These are phyloP conservation scores for Conchocele bisecta DNA, from an alignment of 2,888 invertebrate genomes.

Conservation along the genomic window DNA sequence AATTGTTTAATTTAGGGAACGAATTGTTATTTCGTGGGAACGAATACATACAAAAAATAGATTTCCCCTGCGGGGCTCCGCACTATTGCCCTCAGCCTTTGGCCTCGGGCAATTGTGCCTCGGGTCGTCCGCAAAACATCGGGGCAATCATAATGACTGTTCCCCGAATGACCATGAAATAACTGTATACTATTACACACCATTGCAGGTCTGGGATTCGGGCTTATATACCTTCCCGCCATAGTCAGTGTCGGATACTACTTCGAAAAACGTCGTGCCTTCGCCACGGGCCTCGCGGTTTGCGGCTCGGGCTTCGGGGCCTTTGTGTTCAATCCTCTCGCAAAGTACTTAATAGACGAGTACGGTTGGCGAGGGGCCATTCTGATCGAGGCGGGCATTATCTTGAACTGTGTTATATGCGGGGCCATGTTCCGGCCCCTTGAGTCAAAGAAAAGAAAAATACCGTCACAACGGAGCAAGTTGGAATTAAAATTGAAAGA, in stretches of 20 bases:
- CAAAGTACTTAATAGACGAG: conserved; percentile 85
- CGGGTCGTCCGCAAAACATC: too few relatives aligned
- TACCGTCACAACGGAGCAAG: not conserved
- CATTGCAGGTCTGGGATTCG: conserved; percentile 93
- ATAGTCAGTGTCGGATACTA: conserved; percentile 99
- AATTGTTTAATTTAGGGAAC: too few relatives aligned
- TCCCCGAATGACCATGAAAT: too few relatives aligned
- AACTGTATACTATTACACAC: too few relatives aligned
- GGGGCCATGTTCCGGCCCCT: conserved; percentile 95
- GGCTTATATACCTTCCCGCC: conserved; percentile 98
- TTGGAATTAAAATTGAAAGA: conserved; percentile 13
- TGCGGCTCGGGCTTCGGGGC: conserved; percentile 99
- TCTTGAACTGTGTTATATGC: conserved; percentile 93
- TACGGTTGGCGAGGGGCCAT: conserved; percentile 95
- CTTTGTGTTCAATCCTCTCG: conserved; percentile 90
- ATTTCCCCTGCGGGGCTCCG: too few relatives aligned
- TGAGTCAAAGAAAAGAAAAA: conserved; percentile 83
- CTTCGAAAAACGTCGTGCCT: conserved; percentile 96
- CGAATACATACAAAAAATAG: too few relatives aligned
- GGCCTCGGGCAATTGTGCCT: too few relatives aligned
- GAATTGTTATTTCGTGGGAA: too few relatives aligned
- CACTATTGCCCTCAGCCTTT: too few relatives aligned
- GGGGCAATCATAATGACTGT: too few relatives aligned
- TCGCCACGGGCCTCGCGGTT: conserved; percentile 98
- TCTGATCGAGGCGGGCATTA: conserved; percentile 91